Evolutionary conservation across 2,113 vertebrate genomes (phyloP).

Genomic region (Meles meles): DNA sequence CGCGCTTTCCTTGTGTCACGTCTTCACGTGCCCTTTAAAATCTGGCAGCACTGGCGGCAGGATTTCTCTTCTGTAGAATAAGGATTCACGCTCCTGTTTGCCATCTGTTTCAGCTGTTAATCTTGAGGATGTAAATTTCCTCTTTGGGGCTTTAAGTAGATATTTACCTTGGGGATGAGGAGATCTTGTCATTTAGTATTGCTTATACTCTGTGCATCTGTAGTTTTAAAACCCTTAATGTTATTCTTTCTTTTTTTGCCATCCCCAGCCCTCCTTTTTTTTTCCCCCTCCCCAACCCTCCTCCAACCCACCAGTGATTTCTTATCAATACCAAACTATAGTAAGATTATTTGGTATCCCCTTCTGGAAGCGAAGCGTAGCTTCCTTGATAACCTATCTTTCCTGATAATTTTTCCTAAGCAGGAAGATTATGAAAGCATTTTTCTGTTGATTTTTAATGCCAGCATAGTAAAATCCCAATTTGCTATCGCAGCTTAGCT

Average conservation of each 20-base stretch:
- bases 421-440: not conserved
- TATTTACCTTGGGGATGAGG: not conserved
- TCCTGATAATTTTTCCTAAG: not conserved
- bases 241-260: constrained; percentile 11
- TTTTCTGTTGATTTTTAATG: not conserved
- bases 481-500: not conserved
- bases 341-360: not conserved
- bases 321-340: not conserved
- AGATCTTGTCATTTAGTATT: not conserved
- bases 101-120: constrained; percentile 26
- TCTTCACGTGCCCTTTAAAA: not conserved
- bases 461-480: not conserved
- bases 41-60: not conserved
- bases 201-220: not conserved
- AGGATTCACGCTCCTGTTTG: constrained; percentile 56
- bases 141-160: constrained; percentile 41
- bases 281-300: not conserved
- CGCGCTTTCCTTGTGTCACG: no score
- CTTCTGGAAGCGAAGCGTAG: not conserved
- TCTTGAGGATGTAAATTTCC: constrained; percentile 41
- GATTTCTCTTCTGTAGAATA: not conserved
- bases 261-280: not conserved
- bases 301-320: not conserved
- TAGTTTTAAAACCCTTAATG: not conserved
- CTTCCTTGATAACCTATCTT: not conserved